A percentile compares a stretch with the other conserved stretches of the same genome.
These are phyloP conservation scores for Antheraea pernyi DNA, from an alignment of 1,140 invertebrate species.

Conservation along the genomic window DNA sequence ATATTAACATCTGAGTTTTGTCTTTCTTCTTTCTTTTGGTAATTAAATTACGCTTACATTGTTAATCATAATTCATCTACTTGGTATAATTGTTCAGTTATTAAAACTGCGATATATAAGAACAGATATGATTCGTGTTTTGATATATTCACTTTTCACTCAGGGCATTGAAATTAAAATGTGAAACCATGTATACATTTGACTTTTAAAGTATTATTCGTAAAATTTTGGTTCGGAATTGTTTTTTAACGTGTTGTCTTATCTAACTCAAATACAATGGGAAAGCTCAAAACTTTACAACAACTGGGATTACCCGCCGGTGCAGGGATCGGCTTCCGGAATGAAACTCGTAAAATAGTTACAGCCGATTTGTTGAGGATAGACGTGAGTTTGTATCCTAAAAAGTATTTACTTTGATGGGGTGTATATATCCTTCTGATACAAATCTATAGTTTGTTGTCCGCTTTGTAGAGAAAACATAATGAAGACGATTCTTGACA, in stretches of 20 bases:
- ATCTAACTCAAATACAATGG: slow-evolving; percentile 10
- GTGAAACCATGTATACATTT: not conserved
- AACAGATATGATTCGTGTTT: no score
- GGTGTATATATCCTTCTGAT: slow-evolving; percentile 39
- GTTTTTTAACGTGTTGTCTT: not conserved
- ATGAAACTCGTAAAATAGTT: slow-evolving; percentile 65
- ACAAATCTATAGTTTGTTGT: not conserved
- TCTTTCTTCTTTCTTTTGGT: not conserved
- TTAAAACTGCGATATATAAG: no score
- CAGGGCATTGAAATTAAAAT: no score
- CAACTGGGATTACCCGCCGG: slow-evolving; percentile 24
- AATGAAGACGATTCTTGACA: no score
- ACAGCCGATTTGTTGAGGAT: slow-evolving; percentile 37
- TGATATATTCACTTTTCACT: no score
- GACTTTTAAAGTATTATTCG: not conserved
- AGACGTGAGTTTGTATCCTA: slow-evolving; percentile 5
- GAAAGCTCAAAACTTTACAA: slow-evolving; percentile 24
- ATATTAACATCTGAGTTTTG: no score
- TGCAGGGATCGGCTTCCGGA: slow-evolving; percentile 38
- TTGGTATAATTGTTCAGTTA: no score
- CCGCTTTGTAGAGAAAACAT: not conserved
- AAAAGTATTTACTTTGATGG: slow-evolving; percentile 27
- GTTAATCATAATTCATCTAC: no score
- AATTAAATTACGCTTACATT: not conserved
- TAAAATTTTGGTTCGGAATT: not conserved